phyloP scores from a whole-genome alignment of 2,888 invertebrate genomes.

The Meiosimyza platycephala region DNA sequence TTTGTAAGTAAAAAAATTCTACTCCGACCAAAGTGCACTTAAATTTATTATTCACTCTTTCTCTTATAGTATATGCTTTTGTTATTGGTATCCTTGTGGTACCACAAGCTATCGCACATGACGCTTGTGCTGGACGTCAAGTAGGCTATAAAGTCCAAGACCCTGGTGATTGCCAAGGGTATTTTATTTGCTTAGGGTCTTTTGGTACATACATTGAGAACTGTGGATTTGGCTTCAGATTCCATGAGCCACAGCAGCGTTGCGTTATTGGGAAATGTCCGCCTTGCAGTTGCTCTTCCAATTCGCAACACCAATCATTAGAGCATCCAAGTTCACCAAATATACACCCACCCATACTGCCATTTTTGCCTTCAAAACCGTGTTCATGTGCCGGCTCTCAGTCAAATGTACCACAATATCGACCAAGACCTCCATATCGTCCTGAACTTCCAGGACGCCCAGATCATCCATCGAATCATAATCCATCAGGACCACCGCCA shows the following conservation, averaged over 20 bases:
- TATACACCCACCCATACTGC: no score
- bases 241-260: slow-evolving; percentile 38
- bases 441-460: neutral
- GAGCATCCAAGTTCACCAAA: no score
- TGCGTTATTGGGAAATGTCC: slow-evolving; percentile 42
- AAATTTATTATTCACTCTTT: neutral
- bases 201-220: slow-evolving; percentile 38
- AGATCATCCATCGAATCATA: neutral
- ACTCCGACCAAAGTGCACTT: neutral
- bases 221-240: slow-evolving; percentile 41
- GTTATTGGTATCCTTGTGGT: slow-evolving; percentile 16
- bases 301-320: no score
- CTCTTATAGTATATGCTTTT: slow-evolving; percentile 4
- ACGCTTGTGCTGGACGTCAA: slow-evolving; percentile 18
- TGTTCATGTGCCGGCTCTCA: neutral
- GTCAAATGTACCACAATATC: neutral
- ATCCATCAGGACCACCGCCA: neutral
- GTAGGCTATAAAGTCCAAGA: slow-evolving; percentile 44
- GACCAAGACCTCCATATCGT: neutral
- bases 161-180: slow-evolving; percentile 44
- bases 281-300: slow-evolving; percentile 27
- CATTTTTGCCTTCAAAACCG: no score
- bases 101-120: slow-evolving; percentile 17
- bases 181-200: slow-evolving; percentile 42
- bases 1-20: slow-evolving; percentile 9